A percentile compares a stretch with the other conserved stretches of the same genome.
These are phyloP conservation scores for Onthophagus taurus DNA, from an alignment of 1,140 invertebrate species.

Conservation along the genomic window DNA sequence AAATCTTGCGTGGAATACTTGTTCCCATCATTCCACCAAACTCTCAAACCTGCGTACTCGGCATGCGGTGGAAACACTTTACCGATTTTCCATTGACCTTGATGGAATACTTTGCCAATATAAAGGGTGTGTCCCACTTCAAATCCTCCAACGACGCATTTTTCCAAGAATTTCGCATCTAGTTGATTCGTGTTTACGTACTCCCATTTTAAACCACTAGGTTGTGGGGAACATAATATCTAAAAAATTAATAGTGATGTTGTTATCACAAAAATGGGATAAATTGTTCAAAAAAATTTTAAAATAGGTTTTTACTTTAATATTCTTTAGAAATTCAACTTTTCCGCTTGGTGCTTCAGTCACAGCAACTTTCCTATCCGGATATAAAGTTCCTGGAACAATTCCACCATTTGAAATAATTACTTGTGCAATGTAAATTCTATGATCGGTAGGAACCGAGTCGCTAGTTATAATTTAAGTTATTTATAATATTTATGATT, in stretches of 20 bases:
- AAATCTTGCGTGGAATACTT: not conserved
- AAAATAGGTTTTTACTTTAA: not conserved
- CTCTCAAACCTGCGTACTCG: not conserved
- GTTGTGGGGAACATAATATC: not conserved
- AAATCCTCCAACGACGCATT: not conserved
- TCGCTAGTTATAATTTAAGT: no score
- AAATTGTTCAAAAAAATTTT: no score
- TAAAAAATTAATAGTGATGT: not conserved
- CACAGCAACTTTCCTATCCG: not conserved
- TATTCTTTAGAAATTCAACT: not conserved
- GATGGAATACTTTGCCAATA: conserved; percentile 3
- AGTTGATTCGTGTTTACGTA: not conserved
- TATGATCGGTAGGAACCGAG: no score
- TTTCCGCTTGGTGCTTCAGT: not conserved
- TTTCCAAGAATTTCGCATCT: not conserved
- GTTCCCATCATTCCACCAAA: conserved; percentile 1
- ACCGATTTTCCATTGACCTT: conserved; percentile 5
- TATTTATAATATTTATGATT: no score
- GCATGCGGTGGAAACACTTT: not conserved
- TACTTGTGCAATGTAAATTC: not conserved
- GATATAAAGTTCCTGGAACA: not conserved
- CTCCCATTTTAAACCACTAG: not conserved
- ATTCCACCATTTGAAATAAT: not conserved
- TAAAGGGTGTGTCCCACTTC: not conserved
- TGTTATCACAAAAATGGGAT: not conserved